Base-by-base conservation (phyloP, 2,113 vertebrate genomes). In the Porphyrio hochstetteri region DNA sequence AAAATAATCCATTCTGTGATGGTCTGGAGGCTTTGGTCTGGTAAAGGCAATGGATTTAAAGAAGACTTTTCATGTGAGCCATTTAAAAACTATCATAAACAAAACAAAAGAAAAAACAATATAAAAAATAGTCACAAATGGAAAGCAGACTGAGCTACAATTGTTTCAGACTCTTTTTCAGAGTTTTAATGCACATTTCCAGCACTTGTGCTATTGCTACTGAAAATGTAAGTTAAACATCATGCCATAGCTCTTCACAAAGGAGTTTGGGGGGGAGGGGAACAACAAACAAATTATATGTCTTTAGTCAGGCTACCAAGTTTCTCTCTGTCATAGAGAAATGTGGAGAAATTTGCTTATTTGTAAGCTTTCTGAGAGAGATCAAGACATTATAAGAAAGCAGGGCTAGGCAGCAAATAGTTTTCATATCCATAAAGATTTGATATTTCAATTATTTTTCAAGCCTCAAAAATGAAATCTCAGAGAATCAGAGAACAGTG, bases 1-100 rank as follows among this genome's bases (percentile, higher is more conserved):
- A 79, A 69, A 91, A 85, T n/a, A 75, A 93, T 64, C 6, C 2
- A 40, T 82, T 95, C 87, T 79, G n/a, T 76, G 78, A 63, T 36
- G 18, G 19, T 89, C 5, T 4, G 13, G 8, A 80, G 19, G 10
- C 11, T 88, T 88, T 88, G 24, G 36, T 83, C n/a, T 93, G 77
- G 50, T 55, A 92, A 87, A 82, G 8, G 18, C 57, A 79, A 72
- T 19, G 2, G 17, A 52, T 82, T 72, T 78, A 46, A 94, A 72
- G 13, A 88, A 23, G 10, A 38, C 1, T 44, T 89, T 55, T 76
- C 53, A 53, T 28, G 8, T 50, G 4, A 88, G 21, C 16, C 8
- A 46, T 78, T 91, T 67, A 25, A 89, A 83, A 83, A 21, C 24
- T 33, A 9, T 29, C 40, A 57, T 35, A 87, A 83, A 64, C 11